Base-by-base conservation (phyloP, 2,113 vertebrate species). In the Isichthys henryi region DNA sequence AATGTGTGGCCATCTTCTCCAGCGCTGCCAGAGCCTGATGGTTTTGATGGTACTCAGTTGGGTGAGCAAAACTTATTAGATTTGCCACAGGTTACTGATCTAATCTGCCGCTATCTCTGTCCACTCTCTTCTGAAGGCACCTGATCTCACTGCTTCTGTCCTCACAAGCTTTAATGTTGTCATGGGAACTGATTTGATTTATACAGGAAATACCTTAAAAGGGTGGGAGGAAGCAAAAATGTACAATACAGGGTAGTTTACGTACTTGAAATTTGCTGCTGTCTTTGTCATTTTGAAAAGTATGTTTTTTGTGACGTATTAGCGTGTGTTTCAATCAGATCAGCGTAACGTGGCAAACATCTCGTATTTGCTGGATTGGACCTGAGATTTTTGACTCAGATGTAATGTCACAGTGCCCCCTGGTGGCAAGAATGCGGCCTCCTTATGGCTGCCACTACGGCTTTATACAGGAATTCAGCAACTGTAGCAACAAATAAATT, bases 101-200 rank as follows among this genome's bases (percentile, higher is more conserved):
- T n/a, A 46, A 13, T 66, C 21, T 43, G 31, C 15, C 3, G 3
- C 50, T 87, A 39, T 23, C n/a, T 45, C 35, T 58, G 17, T 62
- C 53, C 88, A 74, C 66, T 74, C 58, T 21, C 31, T 80, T 80
- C 9, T 50, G 70, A 80, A 88, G 56, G 31, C 66, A 74, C 62
- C 43, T 50, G 21, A 88, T 88, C 31, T 77, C 31, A 39, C 70
- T 77, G 70, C 70, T 39, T 77, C 31, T 80, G 74, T 80, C 74
- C 35, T 17, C 74, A 19, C 74, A 80, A 80, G 35, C n/a, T 85
- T 89, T 86, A 66, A 58, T 86, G 89, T 89, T 86, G 89, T 62
- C 89, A 86, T 89, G 83, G 89, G 39, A 89, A 89, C 82, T 50
- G 17, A 23, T 80, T 58, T 56, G n/a, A 85, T 62, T 48, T 62